These are phyloP conservation scores for Drosophila malerkotliana DNA, from an alignment of 1,140 invertebrate species.

Conservation along the genomic window DNA sequence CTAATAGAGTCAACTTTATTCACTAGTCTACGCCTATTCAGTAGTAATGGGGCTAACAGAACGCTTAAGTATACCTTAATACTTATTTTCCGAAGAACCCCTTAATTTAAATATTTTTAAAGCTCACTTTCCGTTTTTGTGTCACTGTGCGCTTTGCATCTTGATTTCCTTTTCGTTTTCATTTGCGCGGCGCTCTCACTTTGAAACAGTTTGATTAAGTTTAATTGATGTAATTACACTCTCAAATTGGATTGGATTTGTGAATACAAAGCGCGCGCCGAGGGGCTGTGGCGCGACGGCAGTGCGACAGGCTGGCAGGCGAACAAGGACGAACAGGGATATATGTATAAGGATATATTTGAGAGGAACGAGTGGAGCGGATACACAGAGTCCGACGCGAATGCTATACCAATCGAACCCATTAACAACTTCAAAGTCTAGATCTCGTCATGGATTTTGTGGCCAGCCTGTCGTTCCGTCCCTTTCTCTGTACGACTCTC, in stretches of 20 bases:
- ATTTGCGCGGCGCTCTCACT: slow-evolving; percentile 51
- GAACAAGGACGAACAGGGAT: neutral
- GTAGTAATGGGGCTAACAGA: too few species aligned
- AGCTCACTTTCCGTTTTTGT: neutral
- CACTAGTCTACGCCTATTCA: too few species aligned
- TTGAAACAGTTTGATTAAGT: slow-evolving; percentile 82
- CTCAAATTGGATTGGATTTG: slow-evolving; percentile 81
- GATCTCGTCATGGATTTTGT: slow-evolving; percentile 60
- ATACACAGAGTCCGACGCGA: neutral
- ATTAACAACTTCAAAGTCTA: slow-evolving; percentile 71
- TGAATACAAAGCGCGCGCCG: slow-evolving; percentile 63
- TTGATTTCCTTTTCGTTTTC: slow-evolving; percentile 56
- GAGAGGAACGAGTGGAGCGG: neutral
- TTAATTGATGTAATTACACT: slow-evolving; percentile 81
- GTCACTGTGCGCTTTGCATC: neutral
- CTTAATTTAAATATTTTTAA: too few species aligned
- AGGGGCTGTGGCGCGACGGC: neutral
- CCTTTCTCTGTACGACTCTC: neutral
- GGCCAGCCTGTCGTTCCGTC: slow-evolving; percentile 4
- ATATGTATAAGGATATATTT: neutral
- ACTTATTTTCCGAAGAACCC: too few species aligned
- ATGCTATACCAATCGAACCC: slow-evolving; percentile 56
- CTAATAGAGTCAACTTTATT: too few species aligned
- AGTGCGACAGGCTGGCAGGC: too few species aligned
- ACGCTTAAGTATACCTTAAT: too few species aligned